Conservation (phyloP, 1,140 invertebrate species). For the Lucilia cuprina region DNA sequence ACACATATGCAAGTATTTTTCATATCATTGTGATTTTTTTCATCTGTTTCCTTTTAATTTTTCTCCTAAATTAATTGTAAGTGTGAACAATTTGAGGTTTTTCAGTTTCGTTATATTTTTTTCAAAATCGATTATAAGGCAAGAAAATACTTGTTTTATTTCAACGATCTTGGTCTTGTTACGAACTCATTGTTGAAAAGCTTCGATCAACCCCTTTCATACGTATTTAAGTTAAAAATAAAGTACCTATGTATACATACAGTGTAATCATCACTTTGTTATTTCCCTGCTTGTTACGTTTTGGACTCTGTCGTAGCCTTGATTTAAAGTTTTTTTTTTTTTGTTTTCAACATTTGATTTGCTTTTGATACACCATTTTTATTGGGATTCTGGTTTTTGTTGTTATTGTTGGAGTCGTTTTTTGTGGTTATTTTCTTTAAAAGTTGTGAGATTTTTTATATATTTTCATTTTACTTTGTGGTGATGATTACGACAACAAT, state of each 20-base stretch:
- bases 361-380: neutral
- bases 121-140: neutral
- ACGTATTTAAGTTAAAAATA: neutral
- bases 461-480: neutral
- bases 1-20: too few relatives aligned
- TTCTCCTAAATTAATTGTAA: neutral
- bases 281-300: neutral
- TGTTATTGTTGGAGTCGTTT: neutral
- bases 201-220: neutral
- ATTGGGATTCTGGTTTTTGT: neutral
- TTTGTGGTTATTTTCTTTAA: neutral
- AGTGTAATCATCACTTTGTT: constrained; percentile 11
- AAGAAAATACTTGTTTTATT: neutral
- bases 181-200: neutral
- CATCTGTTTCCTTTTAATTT: neutral
- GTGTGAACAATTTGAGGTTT: neutral
- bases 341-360: neutral
- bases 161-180: neutral
- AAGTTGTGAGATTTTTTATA: neutral
- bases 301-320: neutral
- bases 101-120: too few relatives aligned
- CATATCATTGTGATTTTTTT: too few relatives aligned
- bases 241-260: neutral
- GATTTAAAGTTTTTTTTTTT: too few relatives aligned
- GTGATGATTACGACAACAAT: too few relatives aligned